Evolutionary conservation across 2,113 vertebrate genomes (phyloP).

Genomic region (Gymnorhina tibicen): DNA sequence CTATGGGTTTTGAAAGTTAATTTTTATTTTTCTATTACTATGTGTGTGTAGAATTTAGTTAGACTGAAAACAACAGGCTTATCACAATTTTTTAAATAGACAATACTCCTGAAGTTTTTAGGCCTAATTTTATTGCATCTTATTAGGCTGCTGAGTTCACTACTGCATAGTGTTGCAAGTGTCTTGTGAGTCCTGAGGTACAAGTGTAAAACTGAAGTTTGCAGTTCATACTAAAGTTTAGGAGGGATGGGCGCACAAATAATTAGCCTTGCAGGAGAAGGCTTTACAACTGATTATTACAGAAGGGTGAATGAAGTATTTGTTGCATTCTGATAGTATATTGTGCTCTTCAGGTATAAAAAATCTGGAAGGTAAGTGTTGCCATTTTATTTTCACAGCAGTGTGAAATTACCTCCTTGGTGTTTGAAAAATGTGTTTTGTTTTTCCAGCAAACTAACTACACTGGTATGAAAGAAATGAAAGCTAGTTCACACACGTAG

Average conservation of each 20-base stretch:
- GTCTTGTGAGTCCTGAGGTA: neutral
- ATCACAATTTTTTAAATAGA: neutral
- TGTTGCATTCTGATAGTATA: neutral
- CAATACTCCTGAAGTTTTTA: neutral
- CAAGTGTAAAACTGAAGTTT: neutral
- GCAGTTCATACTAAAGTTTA: neutral
- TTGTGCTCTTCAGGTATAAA: neutral
- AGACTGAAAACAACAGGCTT: neutral
- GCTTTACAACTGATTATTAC: neutral
- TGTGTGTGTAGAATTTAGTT: neutral
- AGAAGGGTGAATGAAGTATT: neutral
- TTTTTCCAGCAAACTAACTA: neutral
- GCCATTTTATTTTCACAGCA: neutral
- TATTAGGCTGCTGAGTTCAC: neutral
- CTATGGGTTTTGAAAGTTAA: neutral
- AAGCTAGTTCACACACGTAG: neutral
- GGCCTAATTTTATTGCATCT: neutral
- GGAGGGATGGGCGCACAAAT: accelerated
- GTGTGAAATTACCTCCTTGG: neutral
- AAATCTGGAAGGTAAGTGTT: neutral
- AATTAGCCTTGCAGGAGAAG: neutral
- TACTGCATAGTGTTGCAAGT: neutral
- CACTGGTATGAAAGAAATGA: neutral
- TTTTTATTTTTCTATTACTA: neutral
- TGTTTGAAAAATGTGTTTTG: neutral